Evolutionary conservation across 2,797 vertebrate species (phyloP), one percentile per base, ranked within the genome.

Genomic region (Arrhamphus sclerolepis): DNA sequence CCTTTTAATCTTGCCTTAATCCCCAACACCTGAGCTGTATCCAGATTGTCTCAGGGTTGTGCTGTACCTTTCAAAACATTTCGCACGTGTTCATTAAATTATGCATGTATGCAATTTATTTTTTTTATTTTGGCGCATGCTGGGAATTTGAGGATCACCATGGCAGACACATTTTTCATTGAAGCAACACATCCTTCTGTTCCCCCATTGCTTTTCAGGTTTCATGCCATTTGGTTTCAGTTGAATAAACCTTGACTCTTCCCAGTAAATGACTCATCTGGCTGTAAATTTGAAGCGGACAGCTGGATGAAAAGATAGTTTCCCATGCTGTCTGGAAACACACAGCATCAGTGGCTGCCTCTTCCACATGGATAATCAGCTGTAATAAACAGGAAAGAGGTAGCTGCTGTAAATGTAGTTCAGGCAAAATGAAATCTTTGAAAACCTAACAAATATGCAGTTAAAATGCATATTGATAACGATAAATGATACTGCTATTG

Each of bases 361-460:
- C 77, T 89, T 84, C 75, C 82, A 82, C 74, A 76, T 80, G 75
- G 78, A 81, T 86, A 80, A 87, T 61, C 82, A 87, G 72, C 53
- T 62, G 70, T 72, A 80, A 86, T 84, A 68, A 75, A 65, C 76
- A 72, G 62, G 44, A 71, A 47, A 75, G 56, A 56, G 58, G 40
- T n/a, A 43, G 21, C 73, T 55, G 76, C 75, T 85, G 52, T 62
- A 68, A 72, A 80, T 82, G 49, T 67, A 59, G 56, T 71, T 56
- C 16, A 11, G 49, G 28, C 34, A 58, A 41, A 56, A 47, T 68
- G 34, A 66, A 74, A 65, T 78, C n/a, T 62, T 46, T 44, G 56
- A 70, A 48, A 39, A n/a, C 13, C 6, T 38, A 28, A 21, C n/a
- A 17, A 41, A 19, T 24, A 26, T 38, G 55, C 22, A 47, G 22